Evolutionary conservation across 2,113 vertebrate species (phyloP).

Genomic region (Cranoglanis bouderius): DNA sequence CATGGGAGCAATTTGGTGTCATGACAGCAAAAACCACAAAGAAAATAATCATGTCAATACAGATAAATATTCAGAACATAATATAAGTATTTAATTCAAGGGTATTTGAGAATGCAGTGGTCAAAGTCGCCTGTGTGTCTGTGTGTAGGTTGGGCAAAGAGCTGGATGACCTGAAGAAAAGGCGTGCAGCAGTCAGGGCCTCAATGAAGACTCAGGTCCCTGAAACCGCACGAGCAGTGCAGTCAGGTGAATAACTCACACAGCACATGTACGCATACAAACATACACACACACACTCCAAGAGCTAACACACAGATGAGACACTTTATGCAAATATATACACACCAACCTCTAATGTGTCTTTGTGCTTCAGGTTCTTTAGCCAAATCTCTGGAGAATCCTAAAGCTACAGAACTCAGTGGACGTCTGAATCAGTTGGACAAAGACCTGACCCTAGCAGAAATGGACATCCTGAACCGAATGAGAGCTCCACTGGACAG

Average conservation of each 20-base stretch:
- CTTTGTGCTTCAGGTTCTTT: constrained; percentile 58
- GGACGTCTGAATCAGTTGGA: constrained; percentile 75
- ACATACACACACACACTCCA: neutral
- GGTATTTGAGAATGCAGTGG: neutral
- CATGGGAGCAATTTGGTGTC: neutral
- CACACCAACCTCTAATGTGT: neutral
- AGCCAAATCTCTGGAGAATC: constrained; percentile 64
- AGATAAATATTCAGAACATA: neutral
- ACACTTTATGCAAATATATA: neutral
- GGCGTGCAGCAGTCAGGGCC: constrained; percentile 66
- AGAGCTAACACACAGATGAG: neutral
- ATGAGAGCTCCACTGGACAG: constrained; percentile 78
- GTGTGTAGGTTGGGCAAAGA: constrained; percentile 80
- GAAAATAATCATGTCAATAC: neutral
- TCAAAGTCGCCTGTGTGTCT: neutral
- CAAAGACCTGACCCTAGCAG: constrained; percentile 71
- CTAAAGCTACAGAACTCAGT: constrained; percentile 70
- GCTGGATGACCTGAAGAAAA: constrained; percentile 81
- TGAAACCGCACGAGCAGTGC: constrained; percentile 58
- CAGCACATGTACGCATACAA: neutral
- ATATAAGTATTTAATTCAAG: neutral
- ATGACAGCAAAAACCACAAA: neutral
- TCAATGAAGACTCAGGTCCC: constrained; percentile 72
- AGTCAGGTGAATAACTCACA: constrained; percentile 66
- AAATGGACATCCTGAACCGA: constrained; percentile 73